These are phyloP conservation scores for Rhynchonema sp. DNA, from an alignment of 2,888 invertebrate species.

Conservation along the genomic window DNA sequence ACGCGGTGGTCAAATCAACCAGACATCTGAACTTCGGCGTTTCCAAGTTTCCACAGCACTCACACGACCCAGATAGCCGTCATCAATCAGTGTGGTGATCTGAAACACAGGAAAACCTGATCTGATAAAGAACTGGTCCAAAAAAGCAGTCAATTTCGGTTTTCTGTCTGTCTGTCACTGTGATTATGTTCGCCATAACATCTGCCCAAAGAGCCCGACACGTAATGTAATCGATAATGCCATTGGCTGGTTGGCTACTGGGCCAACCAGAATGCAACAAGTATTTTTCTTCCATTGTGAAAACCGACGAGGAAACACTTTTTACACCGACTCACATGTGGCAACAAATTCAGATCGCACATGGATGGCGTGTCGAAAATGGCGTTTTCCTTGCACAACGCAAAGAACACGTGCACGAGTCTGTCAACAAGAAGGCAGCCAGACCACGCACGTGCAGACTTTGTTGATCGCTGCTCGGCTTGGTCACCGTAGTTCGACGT, in stretches of 20 bases:
- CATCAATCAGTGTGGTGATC: background rate
- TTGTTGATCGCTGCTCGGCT: background rate
- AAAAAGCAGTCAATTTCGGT: too few relatives aligned
- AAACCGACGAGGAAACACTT: too few relatives aligned
- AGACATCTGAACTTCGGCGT: background rate
- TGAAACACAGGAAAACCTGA: background rate
- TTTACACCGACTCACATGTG: too few relatives aligned
- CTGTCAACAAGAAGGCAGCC: background rate
- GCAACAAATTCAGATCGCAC: too few relatives aligned
- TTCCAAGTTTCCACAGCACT: background rate
- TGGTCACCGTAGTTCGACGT: background rate
- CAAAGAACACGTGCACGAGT: background rate
- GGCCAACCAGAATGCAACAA: too few relatives aligned
- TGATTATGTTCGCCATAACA: too few relatives aligned
- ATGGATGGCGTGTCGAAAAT: too few relatives aligned
- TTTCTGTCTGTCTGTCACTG: too few relatives aligned
- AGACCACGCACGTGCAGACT: background rate
- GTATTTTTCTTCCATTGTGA: too few relatives aligned
- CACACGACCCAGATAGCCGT: background rate
- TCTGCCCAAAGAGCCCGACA: too few relatives aligned
- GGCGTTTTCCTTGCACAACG: background rate
- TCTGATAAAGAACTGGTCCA: background rate
- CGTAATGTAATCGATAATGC: too few relatives aligned
- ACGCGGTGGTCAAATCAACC: background rate
- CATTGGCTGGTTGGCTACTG: too few relatives aligned